Conservation (phyloP, 2,113 vertebrate species). For the Epinephelus moara region DNA sequence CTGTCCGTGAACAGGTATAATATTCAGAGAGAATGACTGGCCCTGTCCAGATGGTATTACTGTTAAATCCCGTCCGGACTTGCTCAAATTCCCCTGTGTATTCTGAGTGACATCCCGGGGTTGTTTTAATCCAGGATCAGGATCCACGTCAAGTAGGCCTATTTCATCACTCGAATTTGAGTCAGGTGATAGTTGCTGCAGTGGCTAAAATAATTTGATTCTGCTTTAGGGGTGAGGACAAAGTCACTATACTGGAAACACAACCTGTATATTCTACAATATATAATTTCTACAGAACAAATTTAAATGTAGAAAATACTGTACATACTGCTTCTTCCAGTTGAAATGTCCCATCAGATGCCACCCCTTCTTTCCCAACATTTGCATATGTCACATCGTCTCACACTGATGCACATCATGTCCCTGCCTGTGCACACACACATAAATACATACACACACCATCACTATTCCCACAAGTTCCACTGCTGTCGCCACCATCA, state of each 20-base stretch:
- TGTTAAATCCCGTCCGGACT: conserved; percentile 11
- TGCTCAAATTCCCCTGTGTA: conserved; percentile 3
- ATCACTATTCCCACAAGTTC: not conserved
- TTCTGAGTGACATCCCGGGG: conserved; percentile 17
- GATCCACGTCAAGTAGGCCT: conserved; percentile 24
- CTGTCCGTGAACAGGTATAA: not conserved
- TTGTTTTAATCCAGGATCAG: conserved; percentile 45
- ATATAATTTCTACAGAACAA: not conserved
- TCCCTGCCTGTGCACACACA: not conserved
- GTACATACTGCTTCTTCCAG: not conserved
- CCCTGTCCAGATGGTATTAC: conserved; percentile 24
- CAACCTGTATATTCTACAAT: not conserved
- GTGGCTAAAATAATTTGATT: conserved; percentile 9
- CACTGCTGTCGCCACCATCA: conserved; percentile 29
- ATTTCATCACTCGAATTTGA: conserved; percentile 34
- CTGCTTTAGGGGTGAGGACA: not conserved
- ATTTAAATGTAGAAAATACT: not conserved
- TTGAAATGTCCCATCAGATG: not conserved
- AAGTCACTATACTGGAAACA: not conserved
- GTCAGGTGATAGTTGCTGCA: conserved; percentile 8
- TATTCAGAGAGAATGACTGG: conserved; percentile 25
- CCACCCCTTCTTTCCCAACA: not conserved
- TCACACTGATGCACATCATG: not conserved
- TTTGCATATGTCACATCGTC: conserved; percentile 1
- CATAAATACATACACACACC: conserved; percentile 11